Conservation (phyloP, 2,888 invertebrate species). For the Lamellibrachia columna region DNA sequence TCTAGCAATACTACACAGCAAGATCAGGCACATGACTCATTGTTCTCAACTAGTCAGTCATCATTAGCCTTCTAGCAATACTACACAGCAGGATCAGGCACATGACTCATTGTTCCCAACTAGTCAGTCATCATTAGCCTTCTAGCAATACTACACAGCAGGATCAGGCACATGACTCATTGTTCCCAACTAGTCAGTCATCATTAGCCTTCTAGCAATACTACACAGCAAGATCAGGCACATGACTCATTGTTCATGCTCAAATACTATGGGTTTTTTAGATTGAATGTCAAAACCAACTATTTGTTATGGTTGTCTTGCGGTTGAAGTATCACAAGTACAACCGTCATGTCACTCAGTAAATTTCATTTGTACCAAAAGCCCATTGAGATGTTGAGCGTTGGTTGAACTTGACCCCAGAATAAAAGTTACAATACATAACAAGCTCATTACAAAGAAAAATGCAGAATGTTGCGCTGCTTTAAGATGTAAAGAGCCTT, state of each 20-base stretch:
- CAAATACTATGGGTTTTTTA: not conserved
- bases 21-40: no score
- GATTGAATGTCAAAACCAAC: not conserved
- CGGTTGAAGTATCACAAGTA: not conserved
- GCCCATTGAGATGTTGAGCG: not conserved
- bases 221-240: no score
- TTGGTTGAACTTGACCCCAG: not conserved
- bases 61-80: no score
- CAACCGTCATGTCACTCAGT: not conserved
- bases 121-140: no score
- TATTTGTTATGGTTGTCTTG: not conserved
- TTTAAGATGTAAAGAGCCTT: not conserved
- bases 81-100: no score
- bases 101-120: no score
- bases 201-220: no score
- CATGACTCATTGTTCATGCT: not conserved
- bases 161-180: no score
- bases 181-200: no score
- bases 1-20: no score
- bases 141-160: no score
- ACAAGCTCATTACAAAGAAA: slow-evolving; percentile 5
- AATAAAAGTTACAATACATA: not conserved
- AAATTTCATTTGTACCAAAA: not conserved
- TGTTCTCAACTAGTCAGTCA: no score
- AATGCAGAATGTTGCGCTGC: not conserved